phyloP scores from a whole-genome alignment of 53 echinoderm and acorn worm species.

The Actinopyga echinites region DNA sequence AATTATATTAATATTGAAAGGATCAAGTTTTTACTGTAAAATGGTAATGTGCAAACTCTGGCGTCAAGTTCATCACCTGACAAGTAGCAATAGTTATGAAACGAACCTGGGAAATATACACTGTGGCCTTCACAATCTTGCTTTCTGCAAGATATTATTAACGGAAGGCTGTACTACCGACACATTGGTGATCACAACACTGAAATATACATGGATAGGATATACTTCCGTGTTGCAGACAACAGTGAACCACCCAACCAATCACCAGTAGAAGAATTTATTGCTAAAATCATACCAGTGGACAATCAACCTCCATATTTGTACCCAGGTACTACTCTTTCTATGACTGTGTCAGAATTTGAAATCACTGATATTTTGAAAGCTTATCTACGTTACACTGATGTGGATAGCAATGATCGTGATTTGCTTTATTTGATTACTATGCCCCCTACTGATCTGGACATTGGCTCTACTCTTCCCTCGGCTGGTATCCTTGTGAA shows the following conservation, averaged over 20 bases:
- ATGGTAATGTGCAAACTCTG: no score
- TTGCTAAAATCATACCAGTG: slow-evolving; percentile 85
- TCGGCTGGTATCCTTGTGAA: slow-evolving; percentile 82
- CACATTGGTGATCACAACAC: slow-evolving; percentile 76
- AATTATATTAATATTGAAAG: no score
- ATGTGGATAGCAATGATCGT: slow-evolving; percentile 88
- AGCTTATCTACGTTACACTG: slow-evolving; percentile 74
- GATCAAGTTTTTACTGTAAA: no score
- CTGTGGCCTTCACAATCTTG: no score
- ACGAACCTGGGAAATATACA: no score
- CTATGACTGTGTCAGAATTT: slow-evolving; percentile 83
- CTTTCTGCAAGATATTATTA: slow-evolving; percentile 78
- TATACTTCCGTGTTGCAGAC: slow-evolving; percentile 86
- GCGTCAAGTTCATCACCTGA: no score
- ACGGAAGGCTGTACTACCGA: slow-evolving; percentile 68
- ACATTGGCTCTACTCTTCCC: slow-evolving; percentile 70
- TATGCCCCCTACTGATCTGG: slow-evolving; percentile 69
- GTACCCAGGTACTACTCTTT: slow-evolving; percentile 69
- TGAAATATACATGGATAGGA: slow-evolving; percentile 81
- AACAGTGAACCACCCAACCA: slow-evolving; percentile 77
- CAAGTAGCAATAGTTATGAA: no score
- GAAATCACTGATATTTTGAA: slow-evolving; percentile 73
- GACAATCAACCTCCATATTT: slow-evolving; percentile 90
- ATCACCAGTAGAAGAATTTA: slow-evolving; percentile 81
- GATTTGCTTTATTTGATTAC: slow-evolving; percentile 86